Base-by-base conservation (phyloP, 2,113 vertebrate genomes). In the Toxotes chatareus region DNA sequence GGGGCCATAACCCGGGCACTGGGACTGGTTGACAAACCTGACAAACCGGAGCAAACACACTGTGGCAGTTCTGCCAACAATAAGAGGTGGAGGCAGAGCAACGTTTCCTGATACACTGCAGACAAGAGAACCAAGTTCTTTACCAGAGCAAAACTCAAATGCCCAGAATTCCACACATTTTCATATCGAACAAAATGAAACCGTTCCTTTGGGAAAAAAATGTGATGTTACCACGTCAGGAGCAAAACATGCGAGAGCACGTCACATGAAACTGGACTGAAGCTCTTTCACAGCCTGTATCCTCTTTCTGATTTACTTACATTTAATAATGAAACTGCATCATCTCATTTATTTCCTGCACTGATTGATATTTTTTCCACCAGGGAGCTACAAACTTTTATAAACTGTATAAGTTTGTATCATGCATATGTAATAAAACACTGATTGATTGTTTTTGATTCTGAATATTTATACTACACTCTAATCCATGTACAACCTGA, bases 151-250 rank as follows among this genome's bases (percentile, higher is more conserved):
- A 31, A 34, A 40, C 19, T 36, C 42, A 73, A 46, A 62, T 60
- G 27, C 23, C 73, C 60, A 32, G 56, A 69, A 64, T 64, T 40
- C 60, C 34, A 23, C 34, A 49, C 4, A 51, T 21, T 68, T 55
- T 34, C 62, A 77, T n/a, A 65, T 10, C 42, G 51, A 60, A 67
- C 79, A 3, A 70, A 67, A 61, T 23, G 17, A 23, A 67, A 73
- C 67, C 23, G 60, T 19, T 67, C 34, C 63, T 19, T 5, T 8
- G 34, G 46, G 44, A 12, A 23, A 12, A 23, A 44, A 21, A 51
- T 44, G 2, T 34, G 34, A 67, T 53, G 32, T 66, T 59, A 49
- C 61, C 23, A 49, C 53, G 40, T 19, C 5, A 73, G 31, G 55
- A 16, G 60, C 9, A 60, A 77, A 70, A 56, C 12, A 56, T 27